Evolutionary conservation across 2,888 invertebrate genomes (phyloP), one percentile per base, ranked within the genome.

Genomic region (Morinoia aosen): DNA sequence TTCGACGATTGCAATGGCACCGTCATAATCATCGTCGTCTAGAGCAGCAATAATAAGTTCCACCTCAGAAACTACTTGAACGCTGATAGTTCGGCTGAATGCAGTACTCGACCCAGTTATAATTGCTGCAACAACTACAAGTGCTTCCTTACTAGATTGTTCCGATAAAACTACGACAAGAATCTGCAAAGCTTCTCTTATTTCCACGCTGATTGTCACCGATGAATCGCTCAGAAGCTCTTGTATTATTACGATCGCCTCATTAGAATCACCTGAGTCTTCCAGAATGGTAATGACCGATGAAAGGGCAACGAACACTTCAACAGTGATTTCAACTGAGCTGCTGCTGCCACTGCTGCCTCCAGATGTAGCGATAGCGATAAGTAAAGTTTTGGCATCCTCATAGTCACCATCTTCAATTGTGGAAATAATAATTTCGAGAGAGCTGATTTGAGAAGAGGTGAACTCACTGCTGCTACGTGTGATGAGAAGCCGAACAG

Each of bases 281-380:
- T 48, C 90, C 90, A 90, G 25, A 25, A 25, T 8, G 39, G 40
- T 90, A 90, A 90, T 40, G 14, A 90, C 90, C 39, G 90, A 40
- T 90, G 40, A 48, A 48, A 90, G 48, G 33, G 48, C 25, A 40
- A 40, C 40, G 14, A 48, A 48, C 12, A 48, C 90, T 48, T 90
- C 90, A 10, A 48, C 90, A 48, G 25, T 48, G 16, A 90, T 14
- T 48, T 90, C 90, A 39, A 48, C 90, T 40, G 25, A 16, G 33
- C 40, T 90, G 40, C 90, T 40, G 90, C 90, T 90, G 12, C 40
- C 48, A 39, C 90, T 90, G 90, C 90, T 90, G 48, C 90, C 90
- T 16, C 90, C 90, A 48, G 90, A 48, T 90, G 76, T 76, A 10
- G 48, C 48, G 25, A 90, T 90, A 12, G 90, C 40, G 25, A 90